Percentiles rank a stretch among this genome's conserved stretches.
These are phyloP conservation scores for Mythimna vitellina DNA, from an alignment of 2,888 invertebrate genomes.

Conservation along the genomic window DNA sequence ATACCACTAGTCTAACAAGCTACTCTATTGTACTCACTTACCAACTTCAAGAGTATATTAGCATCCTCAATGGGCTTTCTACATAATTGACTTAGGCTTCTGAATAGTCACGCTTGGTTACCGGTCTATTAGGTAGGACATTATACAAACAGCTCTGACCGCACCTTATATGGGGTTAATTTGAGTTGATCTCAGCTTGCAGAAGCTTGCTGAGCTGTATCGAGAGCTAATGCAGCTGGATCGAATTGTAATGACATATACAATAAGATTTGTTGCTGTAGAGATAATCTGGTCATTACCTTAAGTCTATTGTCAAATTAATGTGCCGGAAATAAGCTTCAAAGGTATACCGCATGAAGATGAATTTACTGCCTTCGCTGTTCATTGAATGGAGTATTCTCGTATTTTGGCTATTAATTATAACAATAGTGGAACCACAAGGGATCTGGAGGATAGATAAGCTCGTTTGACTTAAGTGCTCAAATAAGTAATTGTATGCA, in stretches of 20 bases:
- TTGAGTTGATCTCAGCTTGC: conserved; percentile 20
- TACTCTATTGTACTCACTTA: conserved; percentile 13
- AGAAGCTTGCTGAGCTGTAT: conserved; percentile 9
- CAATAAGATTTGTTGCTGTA: conserved; percentile 3
- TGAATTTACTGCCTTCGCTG: conserved; percentile 11
- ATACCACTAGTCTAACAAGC: conserved; percentile 1
- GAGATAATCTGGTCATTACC: conserved; percentile 13
- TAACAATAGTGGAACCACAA: conserved; percentile 35
- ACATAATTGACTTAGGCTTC: conserved; percentile 42
- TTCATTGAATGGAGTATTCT: conserved; percentile 44
- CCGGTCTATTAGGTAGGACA: conserved; percentile 22
- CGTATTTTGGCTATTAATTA: conserved; percentile 27
- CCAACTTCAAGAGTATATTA: conserved; percentile 28
- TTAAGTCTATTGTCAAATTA: conserved; percentile 8
- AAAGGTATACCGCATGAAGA: conserved; percentile 1
- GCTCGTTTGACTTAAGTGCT: conserved; percentile 32
- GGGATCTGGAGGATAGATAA: conserved; percentile 18
- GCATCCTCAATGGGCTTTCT: conserved; percentile 37
- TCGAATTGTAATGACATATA: conserved; percentile 3
- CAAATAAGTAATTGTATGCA: conserved; percentile 40
- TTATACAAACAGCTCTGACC: conserved; percentile 30
- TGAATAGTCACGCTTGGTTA: conserved; percentile 25
- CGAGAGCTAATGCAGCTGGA: conserved; percentile 8
- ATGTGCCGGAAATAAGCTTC: conserved; percentile 27
- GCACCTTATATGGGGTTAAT: conserved; percentile 25